Base-by-base conservation (phyloP, 2,888 invertebrate species). In the Dinocampus coccinellae region DNA sequence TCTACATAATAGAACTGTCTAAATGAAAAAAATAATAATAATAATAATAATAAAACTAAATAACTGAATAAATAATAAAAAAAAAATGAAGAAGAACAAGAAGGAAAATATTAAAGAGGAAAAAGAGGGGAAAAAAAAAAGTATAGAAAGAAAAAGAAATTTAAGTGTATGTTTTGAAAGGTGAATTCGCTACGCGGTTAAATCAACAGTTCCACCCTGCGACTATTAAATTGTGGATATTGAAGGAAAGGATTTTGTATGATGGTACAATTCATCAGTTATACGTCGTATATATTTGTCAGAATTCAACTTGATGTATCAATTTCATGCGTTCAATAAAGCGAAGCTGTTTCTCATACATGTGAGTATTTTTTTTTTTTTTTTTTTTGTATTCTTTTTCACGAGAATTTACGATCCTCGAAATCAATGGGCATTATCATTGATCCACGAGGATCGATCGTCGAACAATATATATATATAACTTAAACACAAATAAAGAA, bases 141-240 rank as follows among this genome's bases (percentile, higher is more conserved):
- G 61, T 39, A 52, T 36, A 62, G 26, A 13, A 55, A 52, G 33
- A 20, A 61, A 68, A 68, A 33, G 6, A 26, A 29, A 57, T 55
- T 29, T 16, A 42, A 52, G 53, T 53, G 57, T 64, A 62, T 82
- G 82, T 84, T 82, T 84, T 82, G 81, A 82, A 82, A 85, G 81
- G 80, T 76, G 78, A 79, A 87, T 87, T 85, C 81, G 84, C 82
- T 84, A 86, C 84, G 85, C 84, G 81, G 83, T 87, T 87, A 81
- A 87, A 85, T 87, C 87, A 87, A 87, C 85, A 87, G 69, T 66
- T 74, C n/a, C 57, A 9, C 36, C 68, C 63, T 42, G 60, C 36
- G 20, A 53, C 66, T 66, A 71, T 62, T 22, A 61, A 66, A 71
- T 62, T 68, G 77, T 77, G 75, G 76, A 78, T 75, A 75, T 73